phyloP scores from a whole-genome alignment of 2,113 vertebrate species.

The Crocuta crocuta region DNA sequence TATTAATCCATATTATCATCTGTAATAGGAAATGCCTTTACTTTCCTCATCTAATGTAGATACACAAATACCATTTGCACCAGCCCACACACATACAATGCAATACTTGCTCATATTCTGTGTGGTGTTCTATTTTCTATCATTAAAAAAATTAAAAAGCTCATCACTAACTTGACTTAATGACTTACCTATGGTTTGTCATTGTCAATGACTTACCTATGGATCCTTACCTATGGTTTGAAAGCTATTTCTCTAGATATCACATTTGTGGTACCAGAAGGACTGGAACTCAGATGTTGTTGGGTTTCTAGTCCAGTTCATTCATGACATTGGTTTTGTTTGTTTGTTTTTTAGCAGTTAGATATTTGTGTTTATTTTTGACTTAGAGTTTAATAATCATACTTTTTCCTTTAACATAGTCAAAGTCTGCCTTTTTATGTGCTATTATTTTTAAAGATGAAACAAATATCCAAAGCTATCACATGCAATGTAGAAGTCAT shows the following conservation, averaged over 20 bases:
- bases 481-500: not conserved
- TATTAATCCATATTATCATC: not conserved
- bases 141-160: not conserved
- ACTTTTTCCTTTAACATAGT: not conserved
- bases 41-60: not conserved
- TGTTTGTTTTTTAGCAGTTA: not conserved
- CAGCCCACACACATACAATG: not conserved
- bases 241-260: not conserved
- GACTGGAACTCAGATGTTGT: not conserved
- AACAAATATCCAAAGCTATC: not conserved
- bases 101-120: not conserved
- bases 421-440: not conserved
- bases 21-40: not conserved
- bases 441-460: not conserved
- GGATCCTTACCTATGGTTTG: not conserved
- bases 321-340: not conserved
- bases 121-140: not conserved
- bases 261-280: not conserved
- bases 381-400: not conserved
- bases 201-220: not conserved
- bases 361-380: not conserved
- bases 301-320: not conserved
- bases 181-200: not conserved
- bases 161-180: not conserved
- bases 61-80: not conserved